These are phyloP conservation scores for Bucorvus abyssinicus DNA, from an alignment of 2,797 vertebrate species.

Conservation along the genomic window DNA sequence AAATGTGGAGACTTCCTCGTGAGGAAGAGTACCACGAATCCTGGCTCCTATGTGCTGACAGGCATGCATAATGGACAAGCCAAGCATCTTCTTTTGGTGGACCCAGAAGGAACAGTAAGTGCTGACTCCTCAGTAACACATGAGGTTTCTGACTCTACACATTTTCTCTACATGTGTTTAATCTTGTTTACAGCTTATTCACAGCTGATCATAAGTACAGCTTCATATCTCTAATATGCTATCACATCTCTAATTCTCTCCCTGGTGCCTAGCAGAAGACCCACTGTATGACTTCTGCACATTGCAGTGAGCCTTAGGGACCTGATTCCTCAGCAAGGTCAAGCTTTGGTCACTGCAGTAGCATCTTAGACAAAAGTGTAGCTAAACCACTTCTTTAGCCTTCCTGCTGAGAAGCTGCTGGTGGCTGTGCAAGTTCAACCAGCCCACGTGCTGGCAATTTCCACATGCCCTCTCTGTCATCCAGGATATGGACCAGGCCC, in stretches of 20 bases:
- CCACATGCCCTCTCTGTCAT: background rate
- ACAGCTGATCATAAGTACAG: background rate
- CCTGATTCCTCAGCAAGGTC: background rate
- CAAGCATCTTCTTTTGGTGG: slow-evolving; percentile 95
- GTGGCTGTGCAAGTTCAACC: background rate
- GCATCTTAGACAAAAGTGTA: background rate
- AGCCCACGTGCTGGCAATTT: background rate
- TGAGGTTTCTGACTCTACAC: background rate
- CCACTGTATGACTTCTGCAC: background rate
- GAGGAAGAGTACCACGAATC: slow-evolving; percentile 93
- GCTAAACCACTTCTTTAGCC: background rate
- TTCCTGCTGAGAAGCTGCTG: background rate
- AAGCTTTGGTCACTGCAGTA: background rate
- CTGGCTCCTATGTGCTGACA: slow-evolving; percentile 93
- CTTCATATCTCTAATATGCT: background rate
- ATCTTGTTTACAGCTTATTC: background rate
- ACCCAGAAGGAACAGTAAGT: slow-evolving; percentile 96
- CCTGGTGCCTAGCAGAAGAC: background rate
- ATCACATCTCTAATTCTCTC: background rate
- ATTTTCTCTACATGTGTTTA: background rate
- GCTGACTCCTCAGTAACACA: background rate
- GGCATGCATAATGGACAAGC: slow-evolving; percentile 93
- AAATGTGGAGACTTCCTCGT: slow-evolving; percentile 95
- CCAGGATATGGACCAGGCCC: background rate
- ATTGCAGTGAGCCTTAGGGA: background rate